Evolutionary conservation across 2,888 invertebrate species (phyloP), one percentile per base, ranked within the genome.

Genomic region (Aelia acuminata): DNA sequence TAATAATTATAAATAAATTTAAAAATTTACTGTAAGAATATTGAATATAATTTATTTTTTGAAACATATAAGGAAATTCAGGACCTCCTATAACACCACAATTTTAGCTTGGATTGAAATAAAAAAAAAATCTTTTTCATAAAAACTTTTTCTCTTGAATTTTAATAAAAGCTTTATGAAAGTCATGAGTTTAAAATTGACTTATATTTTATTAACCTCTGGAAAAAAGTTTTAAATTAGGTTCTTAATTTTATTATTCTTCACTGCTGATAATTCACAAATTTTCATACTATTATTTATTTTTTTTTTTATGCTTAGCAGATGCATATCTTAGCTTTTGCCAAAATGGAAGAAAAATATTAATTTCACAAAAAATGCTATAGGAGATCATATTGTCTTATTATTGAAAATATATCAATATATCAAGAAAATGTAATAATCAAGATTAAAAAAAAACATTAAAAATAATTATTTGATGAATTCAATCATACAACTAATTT

Each of bases 1-100:
- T 90, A 88, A 3, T 87, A 88, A 70, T 43, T 80, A 47, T 80
- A 80, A 0, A 70, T 70, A 35, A 18, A 70, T 70, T 35, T 18
- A 57, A 53, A 53, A 18, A 53, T 3, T 26, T 1, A 11, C 1
- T 53, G n/a, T 53, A 20, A 53, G 26, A 53, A 10, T 13, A 31
- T 63, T 63, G 31, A 18, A 20, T 70, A 13, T 3, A n/a, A n/a
- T n/a, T n/a, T n/a, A n/a, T n/a, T n/a, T n/a, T n/a, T n/a, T n/a
- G n/a, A n/a, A n/a, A n/a, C n/a, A n/a, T n/a, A n/a, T n/a, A n/a
- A n/a, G n/a, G n/a, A n/a, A n/a, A n/a, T n/a, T n/a, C 31, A 31
- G 3, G 13, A 31, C 63, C 15, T 4, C 31, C 26, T 63, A 63
- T 63, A 63, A 63, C 31, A 31, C 3, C 15, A 63, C 26, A 31